Base-by-base conservation (phyloP, 2,888 invertebrate species). In the Cosmia trapezina region DNA sequence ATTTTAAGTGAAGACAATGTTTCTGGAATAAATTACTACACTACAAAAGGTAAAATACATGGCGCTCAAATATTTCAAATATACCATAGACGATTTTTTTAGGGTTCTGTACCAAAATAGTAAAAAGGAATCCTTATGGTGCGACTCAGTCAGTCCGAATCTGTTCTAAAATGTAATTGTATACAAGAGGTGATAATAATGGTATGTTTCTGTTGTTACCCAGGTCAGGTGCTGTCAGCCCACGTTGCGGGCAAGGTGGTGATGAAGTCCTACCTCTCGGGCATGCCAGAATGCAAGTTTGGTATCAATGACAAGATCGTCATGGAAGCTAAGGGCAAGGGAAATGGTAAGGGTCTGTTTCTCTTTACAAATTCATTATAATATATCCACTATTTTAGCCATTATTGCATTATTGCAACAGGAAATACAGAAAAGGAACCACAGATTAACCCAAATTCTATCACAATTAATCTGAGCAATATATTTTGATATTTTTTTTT, bases 271-370 rank as follows among this genome's bases (percentile, higher is more conserved):
- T 99, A 99, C 93, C 96, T 99, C 76, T 99, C 99, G 41, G 99
- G 99, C 49, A 99, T 99, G 99, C 99, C 99, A 0, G 99, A 99
- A 94, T 99, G 99, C 96, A 99, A 99, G 96, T 99, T 98, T 93
- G 99, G 99, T 22, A 99, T 99, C 90, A 99, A 99, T 91, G 99
- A 99, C 94, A 99, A 99, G 95, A 98, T 99, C 75, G 98, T 99
- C 9, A 99, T 99, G 98, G 99, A 99, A 90, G 98, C 98, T 0
- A 98, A 98, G 91, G 98, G 98, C 4, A 98, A 98, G 88, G 97
- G 97, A 22, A 97, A 96, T 63, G 96, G 97, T 91, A 70, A 90
- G 92, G 83, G 12, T 33, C 8, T n/a, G 3, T n/a, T 62, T 47
- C 2, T 33, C 5, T 51, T 43, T 17, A 51, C 8, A 11, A 43